Evolutionary conservation across 2,888 invertebrate genomes (phyloP).

Genomic region (Drosophila anceps): DNA sequence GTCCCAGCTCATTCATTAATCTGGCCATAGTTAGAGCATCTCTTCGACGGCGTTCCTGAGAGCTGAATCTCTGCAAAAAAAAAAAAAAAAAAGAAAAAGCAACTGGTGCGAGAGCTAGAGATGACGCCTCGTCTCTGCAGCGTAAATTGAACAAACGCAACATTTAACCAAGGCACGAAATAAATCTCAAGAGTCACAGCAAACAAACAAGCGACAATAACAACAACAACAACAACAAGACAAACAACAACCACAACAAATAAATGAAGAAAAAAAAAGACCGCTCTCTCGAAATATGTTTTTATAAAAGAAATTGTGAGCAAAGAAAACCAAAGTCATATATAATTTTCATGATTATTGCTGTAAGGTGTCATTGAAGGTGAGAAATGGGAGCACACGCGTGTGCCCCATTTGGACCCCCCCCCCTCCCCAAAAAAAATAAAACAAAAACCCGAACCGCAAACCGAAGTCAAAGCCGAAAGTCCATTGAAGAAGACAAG

Average conservation of each 20-base stretch:
- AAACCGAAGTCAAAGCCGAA: slow-evolving; percentile 27
- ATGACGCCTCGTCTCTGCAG: slow-evolving; percentile 7
- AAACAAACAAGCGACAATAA: slow-evolving; percentile 17
- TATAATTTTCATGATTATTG: slow-evolving; percentile 66
- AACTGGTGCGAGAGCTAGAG: slow-evolving; percentile 20
- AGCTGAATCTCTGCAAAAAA: neutral
- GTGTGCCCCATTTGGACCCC: slow-evolving; percentile 49
- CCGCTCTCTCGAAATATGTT: neutral
- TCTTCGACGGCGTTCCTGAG: neutral
- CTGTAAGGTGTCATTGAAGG: slow-evolving; percentile 73
- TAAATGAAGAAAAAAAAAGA: slow-evolving; percentile 31
- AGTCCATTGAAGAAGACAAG: slow-evolving; percentile 30
- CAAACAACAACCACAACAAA: slow-evolving; percentile 35
- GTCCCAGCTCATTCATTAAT: neutral
- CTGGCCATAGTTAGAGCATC: slow-evolving; percentile 37
- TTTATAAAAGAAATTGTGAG: slow-evolving; percentile 16
- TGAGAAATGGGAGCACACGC: slow-evolving; percentile 79
- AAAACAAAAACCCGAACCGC: slow-evolving; percentile 9
- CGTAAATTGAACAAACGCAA: slow-evolving; percentile 58
- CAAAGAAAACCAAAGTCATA: slow-evolving; percentile 50
- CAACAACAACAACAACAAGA: slow-evolving; percentile 40
- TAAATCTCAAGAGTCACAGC: slow-evolving; percentile 61
- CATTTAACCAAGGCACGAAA: slow-evolving; percentile 56
- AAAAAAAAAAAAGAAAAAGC: neutral
- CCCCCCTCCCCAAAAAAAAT: slow-evolving; percentile 13